Percentiles rank a stretch among this genome's conserved stretches.
Conservation (phyloP, 1,140 invertebrate species). For the Schlechtendalia chinensis region DNA sequence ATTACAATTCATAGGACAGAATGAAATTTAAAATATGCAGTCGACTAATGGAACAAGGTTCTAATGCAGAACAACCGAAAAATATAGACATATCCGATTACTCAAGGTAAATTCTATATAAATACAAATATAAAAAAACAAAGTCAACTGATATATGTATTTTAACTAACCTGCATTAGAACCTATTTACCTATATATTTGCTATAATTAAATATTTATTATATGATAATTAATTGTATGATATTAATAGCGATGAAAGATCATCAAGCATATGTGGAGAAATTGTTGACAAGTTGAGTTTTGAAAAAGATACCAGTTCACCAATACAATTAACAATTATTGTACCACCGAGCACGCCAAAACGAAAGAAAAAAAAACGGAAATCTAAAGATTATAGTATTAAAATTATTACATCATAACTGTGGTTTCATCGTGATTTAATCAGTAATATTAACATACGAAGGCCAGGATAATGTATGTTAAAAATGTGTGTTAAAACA, state of each 20-base stretch:
- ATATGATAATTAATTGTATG: too few relatives aligned
- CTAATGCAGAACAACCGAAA: conserved; percentile 80
- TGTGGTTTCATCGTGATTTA: neutral
- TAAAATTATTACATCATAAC: conserved; percentile 18
- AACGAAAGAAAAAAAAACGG: conserved; percentile 30
- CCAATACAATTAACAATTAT: neutral
- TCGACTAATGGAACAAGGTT: conserved; percentile 76
- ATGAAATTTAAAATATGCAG: conserved; percentile 75
- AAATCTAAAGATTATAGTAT: conserved; percentile 12
- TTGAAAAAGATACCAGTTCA: neutral
- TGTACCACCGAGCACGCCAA: conserved; percentile 17
- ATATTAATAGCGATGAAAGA: conserved; percentile 22
- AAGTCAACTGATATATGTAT: neutral
- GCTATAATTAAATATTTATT: too few relatives aligned
- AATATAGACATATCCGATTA: conserved; percentile 82
- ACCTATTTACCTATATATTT: too few relatives aligned
- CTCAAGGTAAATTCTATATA: conserved; percentile 64
- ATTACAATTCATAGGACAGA: conserved; percentile 62
- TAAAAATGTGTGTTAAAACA: too few relatives aligned
- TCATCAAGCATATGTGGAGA: conserved; percentile 35
- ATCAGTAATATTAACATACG: too few relatives aligned
- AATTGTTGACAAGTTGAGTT: conserved; percentile 15
- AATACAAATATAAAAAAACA: neutral
- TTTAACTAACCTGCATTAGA: too few relatives aligned
- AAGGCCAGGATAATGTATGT: too few relatives aligned